phyloP scores from a whole-genome alignment of 2,113 vertebrate species.

The Tragulus kanchil region DNA sequence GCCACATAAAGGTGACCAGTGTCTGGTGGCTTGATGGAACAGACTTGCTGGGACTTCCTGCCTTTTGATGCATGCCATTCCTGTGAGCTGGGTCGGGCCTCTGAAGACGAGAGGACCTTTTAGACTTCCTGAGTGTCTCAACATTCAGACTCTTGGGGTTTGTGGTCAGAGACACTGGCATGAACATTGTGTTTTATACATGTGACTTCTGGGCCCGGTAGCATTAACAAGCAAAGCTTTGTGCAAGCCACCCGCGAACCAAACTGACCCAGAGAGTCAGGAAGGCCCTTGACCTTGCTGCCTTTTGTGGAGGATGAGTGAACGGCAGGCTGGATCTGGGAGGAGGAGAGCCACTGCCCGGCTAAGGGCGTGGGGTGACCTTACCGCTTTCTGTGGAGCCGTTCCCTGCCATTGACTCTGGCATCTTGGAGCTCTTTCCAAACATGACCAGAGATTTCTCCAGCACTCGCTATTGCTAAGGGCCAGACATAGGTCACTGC shows the following conservation, averaged over 20 bases:
- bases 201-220: conserved; percentile 43
- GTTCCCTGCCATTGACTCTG: background rate
- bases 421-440: no score
- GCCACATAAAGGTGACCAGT: conserved; percentile 75
- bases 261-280: background rate
- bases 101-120: conserved; percentile 61
- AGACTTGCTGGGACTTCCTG: conserved; percentile 77
- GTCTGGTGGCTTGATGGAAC: conserved; percentile 74
- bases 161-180: conserved; percentile 70
- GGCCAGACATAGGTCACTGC: background rate
- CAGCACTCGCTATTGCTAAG: background rate
- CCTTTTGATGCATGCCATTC: conserved; percentile 74
- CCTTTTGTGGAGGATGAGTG: background rate
- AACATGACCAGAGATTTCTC: background rate
- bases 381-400: background rate
- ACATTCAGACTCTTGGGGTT: conserved; percentile 68
- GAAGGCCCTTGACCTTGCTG: conserved; percentile 19
- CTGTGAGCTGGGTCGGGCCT: conserved; percentile 62
- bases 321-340: background rate
- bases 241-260: background rate
- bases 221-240: conserved; percentile 9
- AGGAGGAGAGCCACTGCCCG: background rate
- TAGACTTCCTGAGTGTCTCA: conserved; percentile 78
- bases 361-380: background rate
- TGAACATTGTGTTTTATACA: conserved; percentile 56